Evolutionary conservation across 2,888 invertebrate genomes (phyloP).

Genomic region (Pogonocherus hispidulus): DNA sequence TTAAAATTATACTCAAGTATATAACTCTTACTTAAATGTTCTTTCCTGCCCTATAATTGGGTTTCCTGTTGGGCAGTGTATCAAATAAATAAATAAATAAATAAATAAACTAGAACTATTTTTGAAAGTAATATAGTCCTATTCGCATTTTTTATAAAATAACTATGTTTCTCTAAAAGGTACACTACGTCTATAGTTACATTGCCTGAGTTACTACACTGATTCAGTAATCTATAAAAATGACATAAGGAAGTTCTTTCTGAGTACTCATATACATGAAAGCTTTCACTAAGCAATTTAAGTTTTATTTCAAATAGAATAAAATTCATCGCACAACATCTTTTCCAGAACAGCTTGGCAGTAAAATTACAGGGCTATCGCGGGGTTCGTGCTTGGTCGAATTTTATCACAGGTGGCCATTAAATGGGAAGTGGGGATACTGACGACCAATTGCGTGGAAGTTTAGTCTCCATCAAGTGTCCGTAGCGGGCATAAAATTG

Average conservation of each 20-base stretch:
- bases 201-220: too few species aligned
- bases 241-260: slow-evolving; percentile 39
- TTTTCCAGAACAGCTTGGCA: slow-evolving; percentile 36
- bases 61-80: too few species aligned
- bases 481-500: slow-evolving; percentile 13
- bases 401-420: slow-evolving; percentile 26
- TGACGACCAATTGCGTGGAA: slow-evolving; percentile 18
- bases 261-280: slow-evolving; percentile 47
- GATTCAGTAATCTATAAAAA: slow-evolving; percentile 33
- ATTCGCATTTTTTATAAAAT: too few species aligned
- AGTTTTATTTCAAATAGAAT: slow-evolving; percentile 49
- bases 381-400: slow-evolving; percentile 23
- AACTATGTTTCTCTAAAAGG: too few species aligned
- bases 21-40: too few species aligned
- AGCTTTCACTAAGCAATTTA: slow-evolving; percentile 51
- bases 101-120: too few species aligned
- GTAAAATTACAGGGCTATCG: slow-evolving; percentile 38
- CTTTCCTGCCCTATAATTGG: too few species aligned
- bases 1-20: too few species aligned
- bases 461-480: slow-evolving; percentile 22
- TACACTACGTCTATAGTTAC: too few species aligned
- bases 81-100: too few species aligned
- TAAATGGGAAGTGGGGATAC: slow-evolving; percentile 6
- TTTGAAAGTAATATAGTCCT: too few species aligned
- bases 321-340: slow-evolving; percentile 43